Evolutionary conservation across 2,113 vertebrate genomes (phyloP), one percentile per base, ranked within the genome.

Genomic region (Dissostichus mawsoni): DNA sequence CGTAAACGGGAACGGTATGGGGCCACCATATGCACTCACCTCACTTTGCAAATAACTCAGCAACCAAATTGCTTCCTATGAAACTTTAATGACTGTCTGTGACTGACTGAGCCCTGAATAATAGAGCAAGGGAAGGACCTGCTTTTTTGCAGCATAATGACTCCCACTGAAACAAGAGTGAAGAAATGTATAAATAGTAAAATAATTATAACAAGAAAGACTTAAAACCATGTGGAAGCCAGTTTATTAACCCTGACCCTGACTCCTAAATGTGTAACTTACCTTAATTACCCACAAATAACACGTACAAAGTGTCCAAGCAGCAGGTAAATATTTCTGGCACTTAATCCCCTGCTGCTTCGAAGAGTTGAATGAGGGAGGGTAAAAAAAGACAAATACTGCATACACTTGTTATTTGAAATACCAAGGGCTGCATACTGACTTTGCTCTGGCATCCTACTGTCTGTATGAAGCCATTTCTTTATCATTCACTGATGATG

Each of bases 61-160:
- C 84, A 80, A 83, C 83, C 86, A 92, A 91, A 94, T 91, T 90
- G 87, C 83, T 83, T 86, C 83, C 87, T 80, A 93, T 94, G 86
- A 94, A 95, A 94, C 71, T 94, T 95, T 94, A 94, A 95, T 94
- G 88, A 89, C 88, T 86, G 90, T 93, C 91, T 93, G 88, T 93
- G 90, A 94, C 92, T 92, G 90, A 89, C 90, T 89, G 81, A 89
- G 83, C 18, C 74, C 76, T 94, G 89, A 94, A 95, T 94, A 92
- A 95, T 90, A 89, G 80, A 94, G 90, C 64, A 79, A 81, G 82
- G 33, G 71, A 87, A 87, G 85, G 81, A 79, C 74, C 82, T 84
- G 76, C 79, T 86, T 92, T 90, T 76, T 78, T 85, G 72, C 86
- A 81, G 82, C 63, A 87, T 93, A 90, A 93, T 92, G 88, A 93